phyloP scores from a whole-genome alignment of 92 coral and sea anemone genomes.

The Porites cylindrica region DNA sequence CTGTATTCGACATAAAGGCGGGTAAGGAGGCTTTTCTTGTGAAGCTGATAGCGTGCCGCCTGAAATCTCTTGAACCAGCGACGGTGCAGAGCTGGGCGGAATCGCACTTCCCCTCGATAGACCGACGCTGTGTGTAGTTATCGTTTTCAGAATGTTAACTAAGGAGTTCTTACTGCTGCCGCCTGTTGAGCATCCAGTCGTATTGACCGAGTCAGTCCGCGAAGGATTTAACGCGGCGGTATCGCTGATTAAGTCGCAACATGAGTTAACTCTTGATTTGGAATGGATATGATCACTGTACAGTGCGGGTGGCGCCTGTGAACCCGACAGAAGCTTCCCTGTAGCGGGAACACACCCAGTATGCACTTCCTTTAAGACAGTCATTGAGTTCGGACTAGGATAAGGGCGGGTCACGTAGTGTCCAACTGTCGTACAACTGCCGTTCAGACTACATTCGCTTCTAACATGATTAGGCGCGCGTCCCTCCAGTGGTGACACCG shows the following conservation, averaged over 20 bases:
- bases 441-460: neutral
- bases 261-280: conserved; percentile 27
- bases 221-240: conserved; percentile 4
- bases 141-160: conserved; percentile 3
- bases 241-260: neutral
- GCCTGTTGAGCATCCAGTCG: neutral
- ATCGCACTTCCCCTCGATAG: too few species aligned
- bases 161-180: neutral
- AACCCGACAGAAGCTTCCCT: neutral
- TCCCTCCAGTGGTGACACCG: neutral
- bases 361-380: conserved; percentile 9
- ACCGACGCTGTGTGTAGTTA: neutral
- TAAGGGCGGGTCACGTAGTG: neutral
- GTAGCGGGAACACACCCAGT: neutral
- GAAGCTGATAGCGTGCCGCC: neutral
- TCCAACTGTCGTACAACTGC: neutral
- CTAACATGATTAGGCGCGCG: neutral
- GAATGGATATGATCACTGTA: conserved; percentile 1
- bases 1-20: conserved; percentile 16
- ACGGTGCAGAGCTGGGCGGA: neutral
- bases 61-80: conserved; percentile 2
- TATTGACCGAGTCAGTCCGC: neutral
- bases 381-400: neutral
- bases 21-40: conserved; percentile 3
- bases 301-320: neutral